Base-by-base conservation (phyloP, 2,888 invertebrate genomes). In the Drosophila affinis region DNA sequence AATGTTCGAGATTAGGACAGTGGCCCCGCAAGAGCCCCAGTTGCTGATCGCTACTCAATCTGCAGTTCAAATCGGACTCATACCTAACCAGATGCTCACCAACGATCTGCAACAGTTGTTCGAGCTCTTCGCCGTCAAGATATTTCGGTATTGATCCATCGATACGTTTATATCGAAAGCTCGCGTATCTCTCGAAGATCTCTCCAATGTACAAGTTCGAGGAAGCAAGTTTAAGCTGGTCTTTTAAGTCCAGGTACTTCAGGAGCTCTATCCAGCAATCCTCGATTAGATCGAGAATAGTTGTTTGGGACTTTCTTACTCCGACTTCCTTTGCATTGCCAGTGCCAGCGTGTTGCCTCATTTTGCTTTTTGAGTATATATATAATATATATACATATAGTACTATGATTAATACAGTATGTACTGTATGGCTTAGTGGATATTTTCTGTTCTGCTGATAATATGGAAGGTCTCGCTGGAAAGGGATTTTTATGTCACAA, bases 61-160 rank as follows among this genome's bases (percentile, higher is more conserved):
- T n/a, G n/a, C n/a, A n/a, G n/a, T n/a, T n/a, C n/a, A n/a, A n/a
- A n/a, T n/a, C n/a, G n/a, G 53, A 46, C n/a, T 68, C 24, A 62
- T 76, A 75, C 17, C 60, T 68, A 9, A 51, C n/a, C 18, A 76
- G 54, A 4, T 44, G 9, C 9, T 53, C 52, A 1, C 46, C 27
- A 4, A 61, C 24, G 3, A 60, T 2, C n/a, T 57, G 53, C 12
- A 75, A 51, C 9, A 76, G 21, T 14, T 51, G 47, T 7, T 45
- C 14, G 32, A 75, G 9, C 32, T 62, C 46, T 9, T 18, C 34
- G 12, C 57, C 29, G 12, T 14, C 27, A 1, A 76, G 10, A 3
- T 9, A 7, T 1, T 10, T 9, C 5, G 53, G 56, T 9, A 61
- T 14, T 1, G 14, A 9, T n/a, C 51, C 53, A 17, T 44, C 51